Conservation (phyloP, 2,113 vertebrate genomes). For the Ochotona princeps region DNA sequence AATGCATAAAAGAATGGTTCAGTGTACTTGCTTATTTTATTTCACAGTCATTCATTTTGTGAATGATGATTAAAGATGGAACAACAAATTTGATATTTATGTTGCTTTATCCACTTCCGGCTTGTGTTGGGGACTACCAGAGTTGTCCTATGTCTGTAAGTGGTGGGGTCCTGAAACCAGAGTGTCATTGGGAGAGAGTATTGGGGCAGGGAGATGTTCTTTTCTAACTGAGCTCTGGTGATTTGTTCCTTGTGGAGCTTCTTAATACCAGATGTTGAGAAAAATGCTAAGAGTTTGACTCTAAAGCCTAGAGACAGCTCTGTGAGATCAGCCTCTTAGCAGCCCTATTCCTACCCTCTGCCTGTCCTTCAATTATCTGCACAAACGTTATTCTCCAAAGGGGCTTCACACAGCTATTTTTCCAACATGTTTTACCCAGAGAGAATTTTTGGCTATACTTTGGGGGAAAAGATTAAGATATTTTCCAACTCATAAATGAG, state of each 20-base stretch:
- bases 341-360: not conserved
- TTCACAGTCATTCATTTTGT: slow-evolving; percentile 19
- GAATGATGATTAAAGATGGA: not conserved
- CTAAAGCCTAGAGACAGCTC: not conserved
- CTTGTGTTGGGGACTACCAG: not conserved
- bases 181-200: not conserved
- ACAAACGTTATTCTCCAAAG: not conserved
- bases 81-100: not conserved
- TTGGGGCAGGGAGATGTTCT: not conserved
- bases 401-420: not conserved
- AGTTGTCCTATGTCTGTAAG: not conserved
- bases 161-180: not conserved
- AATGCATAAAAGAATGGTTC: not conserved
- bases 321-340: not conserved
- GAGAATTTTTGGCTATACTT: not conserved
- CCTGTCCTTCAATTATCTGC: not conserved
- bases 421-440: not conserved
- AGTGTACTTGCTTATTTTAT: slow-evolving; percentile 43
- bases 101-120: not conserved
- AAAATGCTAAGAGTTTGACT: not conserved
- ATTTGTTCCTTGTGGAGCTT: not conserved
- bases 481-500: slow-evolving; percentile 15
- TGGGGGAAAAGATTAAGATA: not conserved
- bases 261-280: not conserved
- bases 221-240: slow-evolving; percentile 3